phyloP scores from a whole-genome alignment of 2,888 invertebrate genomes.

The Heliconius hortense region DNA sequence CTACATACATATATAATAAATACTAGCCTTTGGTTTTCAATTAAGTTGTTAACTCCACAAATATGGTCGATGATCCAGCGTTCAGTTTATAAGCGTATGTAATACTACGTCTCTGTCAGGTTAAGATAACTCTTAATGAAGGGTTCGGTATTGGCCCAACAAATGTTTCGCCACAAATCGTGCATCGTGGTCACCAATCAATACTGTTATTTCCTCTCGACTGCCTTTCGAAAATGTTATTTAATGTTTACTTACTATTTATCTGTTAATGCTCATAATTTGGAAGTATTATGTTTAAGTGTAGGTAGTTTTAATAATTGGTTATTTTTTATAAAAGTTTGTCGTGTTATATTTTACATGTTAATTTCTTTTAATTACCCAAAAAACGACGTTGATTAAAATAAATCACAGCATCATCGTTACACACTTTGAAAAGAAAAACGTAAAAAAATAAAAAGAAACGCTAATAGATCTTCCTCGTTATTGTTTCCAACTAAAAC shows the following conservation, averaged over 20 bases:
- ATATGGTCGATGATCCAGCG: slow-evolving; percentile 32
- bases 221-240: slow-evolving; percentile 32
- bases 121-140: slow-evolving; percentile 42
- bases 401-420: not conserved
- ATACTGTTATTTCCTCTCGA: slow-evolving; percentile 36
- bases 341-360: not conserved
- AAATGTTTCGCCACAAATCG: slow-evolving; percentile 43
- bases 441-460: not conserved
- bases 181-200: slow-evolving; percentile 38
- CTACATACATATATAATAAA: not conserved
- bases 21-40: not conserved
- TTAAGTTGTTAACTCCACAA: slow-evolving; percentile 26
- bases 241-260: slow-evolving; percentile 23
- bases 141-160: slow-evolving; percentile 37
- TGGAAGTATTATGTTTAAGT: not conserved
- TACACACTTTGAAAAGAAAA: not conserved
- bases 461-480: not conserved
- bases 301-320: not conserved
- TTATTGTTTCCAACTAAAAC: not conserved
- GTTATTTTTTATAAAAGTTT: not conserved
- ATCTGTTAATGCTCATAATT: slow-evolving; percentile 18
- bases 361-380: not conserved
- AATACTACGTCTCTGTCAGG: slow-evolving; percentile 41
- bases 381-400: not conserved
- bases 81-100: slow-evolving; percentile 35